Evolutionary conservation across 2,888 invertebrate genomes (phyloP).

Genomic region (Agriopis leucophaearia): DNA sequence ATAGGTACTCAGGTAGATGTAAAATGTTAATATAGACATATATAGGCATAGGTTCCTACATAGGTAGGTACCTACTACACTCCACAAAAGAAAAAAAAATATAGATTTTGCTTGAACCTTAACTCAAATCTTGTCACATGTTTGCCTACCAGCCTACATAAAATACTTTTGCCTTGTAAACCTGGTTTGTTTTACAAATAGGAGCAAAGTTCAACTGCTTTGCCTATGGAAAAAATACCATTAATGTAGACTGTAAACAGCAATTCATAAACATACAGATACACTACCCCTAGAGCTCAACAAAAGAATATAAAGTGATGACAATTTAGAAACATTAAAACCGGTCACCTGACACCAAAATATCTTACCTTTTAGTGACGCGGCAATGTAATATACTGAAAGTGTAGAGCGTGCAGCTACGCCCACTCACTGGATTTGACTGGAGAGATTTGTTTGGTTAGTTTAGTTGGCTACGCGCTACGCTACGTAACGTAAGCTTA

Average conservation of each 20-base stretch:
- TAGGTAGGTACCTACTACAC: not conserved
- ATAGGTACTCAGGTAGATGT: no score
- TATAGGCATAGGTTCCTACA: not conserved
- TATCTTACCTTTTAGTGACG: conserved; percentile 49
- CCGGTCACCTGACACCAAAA: not conserved
- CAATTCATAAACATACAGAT: not conserved
- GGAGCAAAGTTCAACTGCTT: conserved; percentile 40
- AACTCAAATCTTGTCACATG: not conserved
- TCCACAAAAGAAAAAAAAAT: not conserved
- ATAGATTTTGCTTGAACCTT: not conserved
- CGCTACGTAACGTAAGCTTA: no score
- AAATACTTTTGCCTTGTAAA: conserved; percentile 15
- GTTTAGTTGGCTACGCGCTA: no score
- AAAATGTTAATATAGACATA: no score
- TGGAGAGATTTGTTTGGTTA: not conserved
- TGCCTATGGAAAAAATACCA: conserved; percentile 18
- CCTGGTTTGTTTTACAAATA: conserved; percentile 13
- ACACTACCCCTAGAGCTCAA: not conserved
- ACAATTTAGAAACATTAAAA: no score
- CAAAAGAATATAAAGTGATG: not conserved
- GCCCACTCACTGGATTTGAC: conserved; percentile 39
- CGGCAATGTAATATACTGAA: conserved; percentile 23
- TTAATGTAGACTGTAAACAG: not conserved
- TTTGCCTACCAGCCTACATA: not conserved
- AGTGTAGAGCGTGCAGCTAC: conserved; percentile 42